Percentiles rank a stretch among this genome's conserved stretches.
phyloP scores from a whole-genome alignment of 2,797 vertebrate genomes.

The Anas acuta region DNA sequence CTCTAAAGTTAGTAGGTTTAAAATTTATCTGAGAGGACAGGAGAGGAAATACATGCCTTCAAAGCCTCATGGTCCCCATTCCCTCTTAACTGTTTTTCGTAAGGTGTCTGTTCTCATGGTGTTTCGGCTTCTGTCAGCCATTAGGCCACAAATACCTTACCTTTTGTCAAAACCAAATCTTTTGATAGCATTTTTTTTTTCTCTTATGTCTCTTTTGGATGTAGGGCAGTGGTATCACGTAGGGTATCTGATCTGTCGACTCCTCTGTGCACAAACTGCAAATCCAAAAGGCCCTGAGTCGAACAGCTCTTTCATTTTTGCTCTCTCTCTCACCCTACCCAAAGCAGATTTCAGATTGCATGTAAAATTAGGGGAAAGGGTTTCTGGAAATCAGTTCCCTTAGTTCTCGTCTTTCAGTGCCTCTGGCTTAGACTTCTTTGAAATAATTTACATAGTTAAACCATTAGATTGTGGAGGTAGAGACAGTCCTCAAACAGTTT shows the following conservation, averaged over 20 bases:
- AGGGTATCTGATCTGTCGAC: neutral
- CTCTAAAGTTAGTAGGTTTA: neutral
- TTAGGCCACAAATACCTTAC: neutral
- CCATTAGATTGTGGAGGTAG: neutral
- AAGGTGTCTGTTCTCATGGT: accelerated
- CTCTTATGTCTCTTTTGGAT: neutral
- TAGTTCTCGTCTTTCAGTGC: neutral
- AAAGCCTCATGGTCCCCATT: accelerated
- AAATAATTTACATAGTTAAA: neutral
- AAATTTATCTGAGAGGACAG: neutral
- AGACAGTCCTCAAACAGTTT: neutral
- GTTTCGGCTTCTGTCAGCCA: neutral
- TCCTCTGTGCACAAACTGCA: neutral
- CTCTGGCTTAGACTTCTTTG: neutral
- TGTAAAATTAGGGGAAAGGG: neutral
- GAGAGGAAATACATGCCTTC: neutral
- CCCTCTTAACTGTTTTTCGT: neutral
- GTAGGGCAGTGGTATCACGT: neutral
- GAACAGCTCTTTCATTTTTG: neutral
- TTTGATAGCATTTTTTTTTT: neutral
- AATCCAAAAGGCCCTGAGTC: neutral
- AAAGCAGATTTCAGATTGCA: neutral
- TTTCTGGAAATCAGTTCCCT: neutral
- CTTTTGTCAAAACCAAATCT: neutral
- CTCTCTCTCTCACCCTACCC: neutral